Conservation (phyloP, 2,113 vertebrate species). For the Sialia sialis region DNA sequence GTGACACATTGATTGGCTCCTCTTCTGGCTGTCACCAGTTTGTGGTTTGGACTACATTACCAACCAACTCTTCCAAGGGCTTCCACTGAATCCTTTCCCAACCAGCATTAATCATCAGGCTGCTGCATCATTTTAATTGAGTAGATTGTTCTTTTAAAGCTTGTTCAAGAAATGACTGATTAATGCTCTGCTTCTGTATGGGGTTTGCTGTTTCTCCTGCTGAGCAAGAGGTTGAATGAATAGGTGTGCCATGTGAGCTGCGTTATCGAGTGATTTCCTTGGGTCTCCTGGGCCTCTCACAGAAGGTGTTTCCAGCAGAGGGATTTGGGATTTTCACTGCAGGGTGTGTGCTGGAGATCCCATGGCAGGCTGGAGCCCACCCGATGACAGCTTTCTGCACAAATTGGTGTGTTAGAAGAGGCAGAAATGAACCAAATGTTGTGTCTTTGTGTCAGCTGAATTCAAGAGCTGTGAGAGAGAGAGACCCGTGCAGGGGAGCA, state of each 20-base stretch:
- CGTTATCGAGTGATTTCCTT: neutral
- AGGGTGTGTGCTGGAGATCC: neutral
- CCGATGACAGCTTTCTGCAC: neutral
- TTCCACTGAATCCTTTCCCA: neutral
- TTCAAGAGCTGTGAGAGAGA: neutral
- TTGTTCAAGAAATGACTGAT: neutral
- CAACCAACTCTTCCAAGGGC: neutral
- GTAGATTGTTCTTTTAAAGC: neutral
- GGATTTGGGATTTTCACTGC: neutral
- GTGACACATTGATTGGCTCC: neutral
- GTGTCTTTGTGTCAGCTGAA: neutral
- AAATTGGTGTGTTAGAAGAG: accelerated
- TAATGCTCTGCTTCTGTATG: accelerated
- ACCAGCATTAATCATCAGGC: neutral
- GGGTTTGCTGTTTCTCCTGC: neutral
- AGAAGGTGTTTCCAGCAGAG: neutral
- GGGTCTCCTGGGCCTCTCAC: neutral
- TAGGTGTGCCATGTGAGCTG: neutral
- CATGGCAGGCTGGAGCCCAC: neutral
- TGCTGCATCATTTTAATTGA: neutral
- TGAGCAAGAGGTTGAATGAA: neutral
- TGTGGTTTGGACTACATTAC: neutral
- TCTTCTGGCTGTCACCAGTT: neutral
- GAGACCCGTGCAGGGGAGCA: neutral
- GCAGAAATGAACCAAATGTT: neutral